Base-by-base conservation (phyloP, 1,140 invertebrate species). In the Anadara kagoshimensis region DNA sequence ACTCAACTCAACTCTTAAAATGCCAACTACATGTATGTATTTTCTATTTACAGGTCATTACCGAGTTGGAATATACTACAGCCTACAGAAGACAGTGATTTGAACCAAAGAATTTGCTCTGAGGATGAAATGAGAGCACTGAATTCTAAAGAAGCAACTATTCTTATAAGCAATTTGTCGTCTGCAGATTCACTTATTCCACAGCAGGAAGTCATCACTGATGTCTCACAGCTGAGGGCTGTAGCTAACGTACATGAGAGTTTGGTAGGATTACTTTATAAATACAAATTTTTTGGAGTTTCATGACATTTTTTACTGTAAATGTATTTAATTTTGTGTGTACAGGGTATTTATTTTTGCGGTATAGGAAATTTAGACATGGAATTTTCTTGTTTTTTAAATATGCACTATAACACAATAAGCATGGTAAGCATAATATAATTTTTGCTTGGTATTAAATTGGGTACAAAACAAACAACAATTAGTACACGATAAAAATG, bases 201-300 rank as follows among this genome's bases (percentile, higher is more conserved):
- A 10, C 90, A 92, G n/a, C 92, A 94, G 76, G 95, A 97, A 88
- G 95, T 97, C 70, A 90, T 97, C 10, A 93, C 93, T 0, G 95
- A 94, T 78, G 92, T 94, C 47, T 91, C 91, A 44, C 93, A 95
- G 76, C 90, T 98, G 16, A 93, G 93, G 73, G 94, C 94, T 70
- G 87, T 98, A 0, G 96, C 95, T 0, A 93, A 96, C 72, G 90
- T 98, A 36, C 96, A 97, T 86, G 96, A 98, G 88, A 97, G 95
- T 85, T 93, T 98, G 92, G 95, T 94, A 85, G 90, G 92, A 78
- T 45, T 11, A 20, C 14, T 22, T 43, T 24, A 24, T 41, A 29
- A 63, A 5, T 16, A n/a, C 16, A 65, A 20, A 44, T 51, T n/a
- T 26, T 66, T 14, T 57, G 14, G 7, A 69, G 45, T 62, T 14